Evolutionary conservation across 53 echinoderm and acorn worm genomes (phyloP), one percentile per base, ranked within the genome.

Genomic region (Arbacia lixula): DNA sequence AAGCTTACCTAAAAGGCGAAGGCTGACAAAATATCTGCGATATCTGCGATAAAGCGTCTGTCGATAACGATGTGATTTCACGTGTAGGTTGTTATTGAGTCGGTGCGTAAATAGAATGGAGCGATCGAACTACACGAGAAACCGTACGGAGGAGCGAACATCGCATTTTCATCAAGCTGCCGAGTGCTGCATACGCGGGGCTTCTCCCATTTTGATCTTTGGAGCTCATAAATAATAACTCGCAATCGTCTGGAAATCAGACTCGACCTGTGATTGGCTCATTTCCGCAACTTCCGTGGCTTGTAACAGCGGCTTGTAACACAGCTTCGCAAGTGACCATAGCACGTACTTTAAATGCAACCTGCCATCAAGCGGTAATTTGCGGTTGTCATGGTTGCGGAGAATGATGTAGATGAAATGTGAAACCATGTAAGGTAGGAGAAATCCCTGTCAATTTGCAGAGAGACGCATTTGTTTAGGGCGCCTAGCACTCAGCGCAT

Each of bases 301-400:
- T 71, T 71, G 29, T 71, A 49, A 71, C 72, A 28, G 29, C 43
- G 43, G 72, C 72, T 71, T 71, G 28, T 71, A 71, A 71, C 72
- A 49, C 16, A 12, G 72, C 29, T 71, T 38, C 36, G 36, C 36
- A 66, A 66, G 38, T 66, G 24, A 66, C 66, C 36, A 37, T 37
- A 66, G 36, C 38, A 66, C 24, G 21, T 66, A 38, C 21, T 66
- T 38, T 38, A 66, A 36, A 38, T 37, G 9, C 19, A 19, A 19
- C 34, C 12, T 35, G 34, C 34, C 66, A 66, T 37, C 66, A 24
- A 38, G 1, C 22, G 38, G 66, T 66, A 66, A 66, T 66, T 66
- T 37, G 38, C 38, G 66, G 66, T 66, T 66, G 66, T 30, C 38
- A 66, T 66, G 66, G 66, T 36, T 66, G 66, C 66, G 22, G 20